Percentiles rank a stretch among this genome's conserved stretches.
Conservation (phyloP, 2,113 vertebrate species). For the Melanostigma gelatinosum region DNA sequence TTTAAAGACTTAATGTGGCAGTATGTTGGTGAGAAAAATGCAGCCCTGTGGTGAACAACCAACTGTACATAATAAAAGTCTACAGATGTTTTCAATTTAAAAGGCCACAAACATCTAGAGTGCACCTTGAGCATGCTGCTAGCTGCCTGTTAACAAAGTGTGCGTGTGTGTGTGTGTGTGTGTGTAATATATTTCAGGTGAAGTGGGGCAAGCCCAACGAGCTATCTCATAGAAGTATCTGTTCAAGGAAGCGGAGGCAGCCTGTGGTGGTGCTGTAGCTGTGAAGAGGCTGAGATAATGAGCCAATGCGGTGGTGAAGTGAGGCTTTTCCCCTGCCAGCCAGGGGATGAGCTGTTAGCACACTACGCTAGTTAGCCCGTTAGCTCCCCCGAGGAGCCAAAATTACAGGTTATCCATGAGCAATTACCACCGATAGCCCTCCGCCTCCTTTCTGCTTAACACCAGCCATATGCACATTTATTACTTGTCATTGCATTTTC, state of each 20-base stretch:
- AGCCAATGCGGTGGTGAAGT: conserved; percentile 23
- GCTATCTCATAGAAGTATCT: conserved; percentile 33
- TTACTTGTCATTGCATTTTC: background rate
- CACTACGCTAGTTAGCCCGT: conserved; percentile 31
- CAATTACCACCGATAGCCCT: background rate
- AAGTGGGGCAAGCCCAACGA: conserved; percentile 44
- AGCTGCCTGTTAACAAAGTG: conserved; percentile 3
- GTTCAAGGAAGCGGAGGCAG: conserved; percentile 59
- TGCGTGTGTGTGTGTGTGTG: background rate
- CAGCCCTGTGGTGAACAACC: background rate
- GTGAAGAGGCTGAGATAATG: conserved; percentile 54
- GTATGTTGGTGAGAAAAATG: background rate
- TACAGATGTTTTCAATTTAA: background rate
- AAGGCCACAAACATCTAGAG: conserved; percentile 5
- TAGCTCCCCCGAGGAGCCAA: conserved; percentile 30
- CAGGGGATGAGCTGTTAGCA: conserved; percentile 41
- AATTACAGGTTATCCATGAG: conserved; percentile 29
- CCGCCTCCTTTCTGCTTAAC: background rate
- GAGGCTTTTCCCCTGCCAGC: background rate
- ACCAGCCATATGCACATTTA: background rate
- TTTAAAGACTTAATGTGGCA: background rate
- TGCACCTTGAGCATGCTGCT: conserved; percentile 8
- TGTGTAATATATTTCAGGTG: conserved; percentile 29
- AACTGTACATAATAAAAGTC: background rate
- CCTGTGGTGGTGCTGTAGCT: conserved; percentile 38